Conservation (phyloP, 2,888 invertebrate species). For the Zonitis immaculata region DNA sequence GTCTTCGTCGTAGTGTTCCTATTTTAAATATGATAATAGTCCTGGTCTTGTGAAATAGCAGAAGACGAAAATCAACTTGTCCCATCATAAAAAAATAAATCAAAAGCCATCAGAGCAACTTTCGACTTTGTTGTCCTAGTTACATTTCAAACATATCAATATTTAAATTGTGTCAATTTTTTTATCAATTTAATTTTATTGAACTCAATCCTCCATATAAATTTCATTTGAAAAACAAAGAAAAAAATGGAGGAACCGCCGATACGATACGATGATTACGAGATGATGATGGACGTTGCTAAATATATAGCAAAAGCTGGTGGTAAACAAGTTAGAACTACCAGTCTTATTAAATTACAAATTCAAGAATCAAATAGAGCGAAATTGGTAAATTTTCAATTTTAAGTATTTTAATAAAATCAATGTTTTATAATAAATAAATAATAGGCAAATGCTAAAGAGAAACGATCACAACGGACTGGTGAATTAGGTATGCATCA, state of each 20-base stretch:
- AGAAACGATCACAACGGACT: conserved; percentile 51
- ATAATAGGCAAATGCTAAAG: conserved; percentile 58
- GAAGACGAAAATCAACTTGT: too few species aligned
- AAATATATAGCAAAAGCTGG: conserved; percentile 29
- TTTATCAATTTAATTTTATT: too few species aligned
- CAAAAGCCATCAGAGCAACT: too few species aligned
- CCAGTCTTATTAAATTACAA: conserved; percentile 29
- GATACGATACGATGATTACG: conserved; percentile 24
- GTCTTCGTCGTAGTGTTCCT: too few species aligned
- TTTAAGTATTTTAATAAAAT: neutral
- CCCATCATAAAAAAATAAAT: too few species aligned
- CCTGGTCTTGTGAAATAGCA: too few species aligned
- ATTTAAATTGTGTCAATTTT: too few species aligned
- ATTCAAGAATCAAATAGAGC: conserved; percentile 34
- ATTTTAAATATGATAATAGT: too few species aligned
- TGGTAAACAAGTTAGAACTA: conserved; percentile 17
- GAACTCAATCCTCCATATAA: too few species aligned
- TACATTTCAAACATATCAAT: too few species aligned
- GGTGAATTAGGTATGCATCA: conserved; percentile 53
- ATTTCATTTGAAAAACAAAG: too few species aligned
- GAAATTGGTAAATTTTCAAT: conserved; percentile 27
- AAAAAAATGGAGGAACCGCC: neutral
- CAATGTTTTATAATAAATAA: neutral
- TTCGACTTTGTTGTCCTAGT: too few species aligned
- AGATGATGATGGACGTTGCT: conserved; percentile 35